phyloP scores from a whole-genome alignment of 1,140 invertebrate genomes.

The Conus ventricosus region DNA sequence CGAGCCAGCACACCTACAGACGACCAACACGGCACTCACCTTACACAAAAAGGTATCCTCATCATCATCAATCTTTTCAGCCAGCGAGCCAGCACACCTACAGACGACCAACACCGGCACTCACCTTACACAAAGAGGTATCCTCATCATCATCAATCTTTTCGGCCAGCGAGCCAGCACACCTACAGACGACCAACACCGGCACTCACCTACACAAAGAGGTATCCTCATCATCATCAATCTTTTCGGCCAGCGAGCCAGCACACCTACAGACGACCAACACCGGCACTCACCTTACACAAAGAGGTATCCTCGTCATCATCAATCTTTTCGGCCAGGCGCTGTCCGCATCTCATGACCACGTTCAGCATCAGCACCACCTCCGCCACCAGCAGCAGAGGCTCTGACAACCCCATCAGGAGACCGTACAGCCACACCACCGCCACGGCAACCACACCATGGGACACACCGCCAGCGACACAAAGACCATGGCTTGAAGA shows the following conservation, averaged over 20 bases:
- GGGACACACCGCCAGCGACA: constrained; percentile 46
- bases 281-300: constrained; percentile 27
- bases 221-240: constrained; percentile 45
- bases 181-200: too few relatives aligned
- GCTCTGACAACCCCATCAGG: constrained; percentile 53
- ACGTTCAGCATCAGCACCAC: constrained; percentile 52
- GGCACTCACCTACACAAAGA: constrained; percentile 21
- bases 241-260: constrained; percentile 36
- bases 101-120: too few relatives aligned
- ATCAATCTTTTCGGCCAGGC: constrained; percentile 39
- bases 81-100: background rate
- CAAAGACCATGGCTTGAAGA: constrained; percentile 45
- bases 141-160: constrained; percentile 50
- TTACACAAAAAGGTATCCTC: constrained; percentile 34
- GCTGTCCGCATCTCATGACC: constrained; percentile 55
- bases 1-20: too few relatives aligned
- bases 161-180: constrained; percentile 18
- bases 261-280: too few relatives aligned
- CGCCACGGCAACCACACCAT: constrained; percentile 52
- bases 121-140: constrained; percentile 26
- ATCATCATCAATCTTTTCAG: constrained; percentile 50
- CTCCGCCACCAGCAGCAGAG: constrained; percentile 50
- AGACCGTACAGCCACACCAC: constrained; percentile 56
- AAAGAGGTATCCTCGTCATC: constrained; percentile 43
- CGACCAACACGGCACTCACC: background rate